phyloP scores from a whole-genome alignment of 2,797 vertebrate species.

The Poecilia picta region DNA sequence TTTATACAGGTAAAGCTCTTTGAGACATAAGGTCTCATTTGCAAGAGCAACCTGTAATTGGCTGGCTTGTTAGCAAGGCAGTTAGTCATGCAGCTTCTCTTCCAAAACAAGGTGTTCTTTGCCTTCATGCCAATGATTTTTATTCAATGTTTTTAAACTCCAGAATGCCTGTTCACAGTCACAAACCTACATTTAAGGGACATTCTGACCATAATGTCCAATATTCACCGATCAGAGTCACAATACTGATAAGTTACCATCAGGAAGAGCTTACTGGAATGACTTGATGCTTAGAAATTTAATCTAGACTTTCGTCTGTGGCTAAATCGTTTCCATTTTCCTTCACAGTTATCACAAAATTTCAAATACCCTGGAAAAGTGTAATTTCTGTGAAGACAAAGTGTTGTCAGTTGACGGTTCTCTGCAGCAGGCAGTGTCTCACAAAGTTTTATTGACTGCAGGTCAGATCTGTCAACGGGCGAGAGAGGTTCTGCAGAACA shows the following conservation, averaged over 20 bases:
- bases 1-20: not conserved
- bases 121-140: not conserved
- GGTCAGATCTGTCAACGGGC: constrained; percentile 64
- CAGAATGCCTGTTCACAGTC: not conserved
- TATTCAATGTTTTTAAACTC: not conserved
- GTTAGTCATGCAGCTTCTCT: not conserved
- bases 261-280: constrained; percentile 20
- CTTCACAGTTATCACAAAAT: not conserved
- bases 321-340: not conserved
- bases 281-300: not conserved
- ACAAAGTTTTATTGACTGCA: constrained; percentile 20
- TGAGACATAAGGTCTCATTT: not conserved
- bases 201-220: constrained; percentile 53
- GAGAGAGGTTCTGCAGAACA: constrained; percentile 57
- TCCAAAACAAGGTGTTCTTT: not conserved
- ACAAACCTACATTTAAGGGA: constrained; percentile 26
- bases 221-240: not conserved
- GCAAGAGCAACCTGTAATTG: not conserved
- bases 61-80: not conserved
- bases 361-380: not conserved
- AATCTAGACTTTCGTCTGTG: not conserved
- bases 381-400: not conserved
- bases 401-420: not conserved
- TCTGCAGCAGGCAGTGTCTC: constrained; percentile 61
- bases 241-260: not conserved